Base-by-base conservation (phyloP, 2,888 invertebrate species). In the Chydorus sphaericus region DNA sequence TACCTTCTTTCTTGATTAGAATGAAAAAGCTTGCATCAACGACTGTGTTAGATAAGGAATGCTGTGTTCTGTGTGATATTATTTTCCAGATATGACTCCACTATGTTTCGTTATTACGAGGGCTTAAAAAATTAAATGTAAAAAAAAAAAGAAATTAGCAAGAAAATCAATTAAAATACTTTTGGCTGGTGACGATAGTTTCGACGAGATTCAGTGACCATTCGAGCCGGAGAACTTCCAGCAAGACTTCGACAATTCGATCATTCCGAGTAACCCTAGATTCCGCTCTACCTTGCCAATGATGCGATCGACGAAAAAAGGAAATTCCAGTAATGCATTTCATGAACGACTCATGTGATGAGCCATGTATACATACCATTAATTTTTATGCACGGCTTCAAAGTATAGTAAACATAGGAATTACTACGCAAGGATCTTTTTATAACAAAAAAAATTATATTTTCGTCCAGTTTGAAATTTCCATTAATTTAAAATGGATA, bases 211-310 rank as follows among this genome's bases (percentile, higher is more conserved):
- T 76, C 36, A 79, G 72, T 60, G 85, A 85, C 80, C 87, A 89
- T 70, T 89, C 89, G 0, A 85, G 72, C 36, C 86, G 80, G 14
- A 88, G 71, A 49, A 79, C 80, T 68, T 85, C 84, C 62, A 85
- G 71, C 71, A 82, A 78, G 14, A 82, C 79, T 67, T 82, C 79
- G n/a, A 67, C 56, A 52, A 48, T 11, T 55, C 57, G 57, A 58
- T 59, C 14, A 28, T 31, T 30, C 23, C 57, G 8, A 54, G 29
- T 18, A 58, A 8, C 16, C 31, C 11, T n/a, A 31, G 23, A 8
- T 37, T 77, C 37, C 78, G 77, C 61, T 79, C 79, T 67, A 83
- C 75, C 69, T 84, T 84, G 16, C 83, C 75, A 20, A 85, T 70
- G 58, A 81, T 78, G 48, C 85, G 83, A 7, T 87, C 86, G 23